Base-by-base conservation (phyloP, 2,888 invertebrate genomes). In the Drosophila anceps region DNA sequence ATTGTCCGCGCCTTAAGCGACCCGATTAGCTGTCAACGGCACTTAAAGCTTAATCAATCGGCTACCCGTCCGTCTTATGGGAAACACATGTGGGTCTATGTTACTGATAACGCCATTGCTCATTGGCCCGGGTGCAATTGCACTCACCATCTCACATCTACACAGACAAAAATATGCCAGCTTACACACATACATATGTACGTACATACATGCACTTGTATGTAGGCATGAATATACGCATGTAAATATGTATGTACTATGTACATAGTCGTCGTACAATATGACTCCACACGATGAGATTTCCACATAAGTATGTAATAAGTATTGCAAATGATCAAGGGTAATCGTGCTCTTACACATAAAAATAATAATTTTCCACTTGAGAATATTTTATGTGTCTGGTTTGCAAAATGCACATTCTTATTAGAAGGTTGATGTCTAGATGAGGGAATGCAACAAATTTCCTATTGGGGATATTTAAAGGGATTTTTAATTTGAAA, bases 11-110 rank as follows among this genome's bases (percentile, higher is more conserved):
- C 57, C 70, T 86, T 69, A 72, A 78, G 59, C 81, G 67, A 69
- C 41, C 59, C 68, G 89, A 81, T 83, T 88, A 83, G 81, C 87
- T 73, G 73, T 77, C 80, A 76, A 54, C 79, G 68, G 63, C 79
- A 69, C 72, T 76, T 73, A 63, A 79, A 76, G 79, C 69, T 75
- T 78, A 78, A 79, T 79, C 76, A 79, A 67, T 69, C 51, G 58
- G 37, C 29, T 35, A 31, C 37, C 24, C 31, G 60, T 12, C 24
- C 31, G 60, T 9, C 27, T 53, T 59, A 31, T 20, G 15, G 50
- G 55, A 35, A 46, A 20, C 76, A 61, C 61, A 74, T 79, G 50
- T 66, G 33, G 31, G 55, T 37, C 53, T 51, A 51, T 64, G 33
- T 44, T 59, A 60, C 55, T 81, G 83, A 88, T 84, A 84, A 83